Percentiles rank a stretch among this genome's conserved stretches.
These are phyloP conservation scores for Podarcis raffonei DNA, from an alignment of 2,113 vertebrate species.

Conservation along the genomic window DNA sequence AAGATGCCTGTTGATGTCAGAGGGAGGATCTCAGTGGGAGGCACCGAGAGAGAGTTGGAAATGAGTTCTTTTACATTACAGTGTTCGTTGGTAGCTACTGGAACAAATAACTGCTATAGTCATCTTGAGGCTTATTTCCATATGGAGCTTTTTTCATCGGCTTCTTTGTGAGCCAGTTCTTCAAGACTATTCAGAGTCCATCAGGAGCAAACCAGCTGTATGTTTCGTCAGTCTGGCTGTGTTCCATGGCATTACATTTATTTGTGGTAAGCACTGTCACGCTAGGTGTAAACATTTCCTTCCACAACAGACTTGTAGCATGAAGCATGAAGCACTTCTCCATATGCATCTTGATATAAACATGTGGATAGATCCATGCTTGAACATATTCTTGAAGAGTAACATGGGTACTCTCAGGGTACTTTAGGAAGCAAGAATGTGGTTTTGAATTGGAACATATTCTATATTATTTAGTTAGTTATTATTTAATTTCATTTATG, in stretches of 20 bases:
- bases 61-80: neutral
- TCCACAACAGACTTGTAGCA: neutral
- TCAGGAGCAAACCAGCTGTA: rapidly evolving
- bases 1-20: neutral
- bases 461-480: slow-evolving; percentile 4
- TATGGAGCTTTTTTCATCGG: neutral
- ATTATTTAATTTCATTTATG: no score
- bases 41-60: neutral
- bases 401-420: neutral
- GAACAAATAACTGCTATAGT: neutral
- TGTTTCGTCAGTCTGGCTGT: rapidly evolving
- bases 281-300: neutral
- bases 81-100: neutral
- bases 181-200: neutral
- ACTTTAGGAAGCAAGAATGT: slow-evolving; percentile 5
- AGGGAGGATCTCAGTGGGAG: neutral
- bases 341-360: neutral
- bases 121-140: neutral
- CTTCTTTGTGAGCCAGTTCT: neutral
- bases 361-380: neutral
- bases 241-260: neutral
- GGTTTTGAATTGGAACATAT: slow-evolving; percentile 15
- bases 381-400: neutral
- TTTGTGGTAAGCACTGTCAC: slow-evolving; percentile 1
- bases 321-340: neutral